phyloP scores from a whole-genome alignment of 2,888 invertebrate species.

The Apamea crenata region DNA sequence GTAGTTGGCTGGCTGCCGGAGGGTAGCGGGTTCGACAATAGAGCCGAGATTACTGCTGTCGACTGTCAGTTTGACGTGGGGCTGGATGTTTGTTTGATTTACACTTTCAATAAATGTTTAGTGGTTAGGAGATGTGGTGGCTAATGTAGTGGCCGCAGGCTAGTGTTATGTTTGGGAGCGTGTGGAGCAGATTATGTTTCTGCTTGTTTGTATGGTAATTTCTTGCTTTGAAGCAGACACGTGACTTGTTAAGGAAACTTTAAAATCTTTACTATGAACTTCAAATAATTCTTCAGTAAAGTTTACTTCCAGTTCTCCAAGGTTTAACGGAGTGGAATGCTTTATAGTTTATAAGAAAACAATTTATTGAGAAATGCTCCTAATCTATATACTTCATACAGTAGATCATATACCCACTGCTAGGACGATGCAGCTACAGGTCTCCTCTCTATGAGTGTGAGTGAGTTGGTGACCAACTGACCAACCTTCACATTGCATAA shows the following conservation, averaged over 20 bases:
- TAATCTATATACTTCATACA: not conserved
- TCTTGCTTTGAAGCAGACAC: slow-evolving; percentile 1
- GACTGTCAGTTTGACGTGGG: slow-evolving; percentile 75
- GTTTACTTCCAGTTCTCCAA: not conserved
- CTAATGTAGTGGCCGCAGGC: slow-evolving; percentile 55
- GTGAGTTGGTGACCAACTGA: not conserved
- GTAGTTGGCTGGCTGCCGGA: slow-evolving; percentile 74
- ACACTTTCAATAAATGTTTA: slow-evolving; percentile 70
- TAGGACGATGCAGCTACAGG: not conserved
- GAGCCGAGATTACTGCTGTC: slow-evolving; percentile 85
- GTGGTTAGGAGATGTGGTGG: slow-evolving; percentile 48
- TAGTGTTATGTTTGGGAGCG: slow-evolving; percentile 15
- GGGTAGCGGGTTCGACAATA: slow-evolving; percentile 84
- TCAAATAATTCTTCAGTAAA: slow-evolving; percentile 1
- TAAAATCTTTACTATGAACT: not conserved
- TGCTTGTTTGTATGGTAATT: slow-evolving; percentile 41
- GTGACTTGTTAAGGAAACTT: slow-evolving; percentile 1
- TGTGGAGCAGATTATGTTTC: slow-evolving; percentile 32
- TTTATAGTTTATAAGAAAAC: slow-evolving; percentile 29
- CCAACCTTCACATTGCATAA: not conserved
- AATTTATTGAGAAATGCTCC: not conserved
- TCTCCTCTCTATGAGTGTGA: not conserved
- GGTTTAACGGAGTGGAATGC: not conserved
- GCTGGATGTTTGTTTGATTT: slow-evolving; percentile 66
- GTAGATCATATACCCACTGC: not conserved